Evolutionary conservation across 2,888 invertebrate genomes (phyloP).

Genomic region (Drosophila sordidula): DNA sequence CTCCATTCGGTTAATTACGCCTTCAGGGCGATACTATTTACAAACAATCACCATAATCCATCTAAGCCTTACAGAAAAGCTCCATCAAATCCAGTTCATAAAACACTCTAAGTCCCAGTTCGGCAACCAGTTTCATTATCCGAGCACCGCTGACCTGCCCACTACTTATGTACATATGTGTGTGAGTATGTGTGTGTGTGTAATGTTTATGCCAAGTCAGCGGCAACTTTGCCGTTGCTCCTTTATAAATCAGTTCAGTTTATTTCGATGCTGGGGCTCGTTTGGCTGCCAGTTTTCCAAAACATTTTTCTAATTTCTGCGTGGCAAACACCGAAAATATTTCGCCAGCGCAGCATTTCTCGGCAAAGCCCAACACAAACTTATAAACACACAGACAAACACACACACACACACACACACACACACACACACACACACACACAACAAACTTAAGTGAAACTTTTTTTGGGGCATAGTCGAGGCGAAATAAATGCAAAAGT

Average conservation of each 20-base stretch:
- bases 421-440: conserved; percentile 7
- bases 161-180: conserved; percentile 3
- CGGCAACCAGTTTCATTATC: conserved; percentile 26
- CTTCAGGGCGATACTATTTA: conserved; percentile 15
- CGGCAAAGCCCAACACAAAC: conserved; percentile 41
- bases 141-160: conserved; percentile 21
- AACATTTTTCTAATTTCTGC: conserved; percentile 77
- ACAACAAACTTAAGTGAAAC: conserved; percentile 48
- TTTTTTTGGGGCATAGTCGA: conserved; percentile 19
- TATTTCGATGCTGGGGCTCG: conserved; percentile 57
- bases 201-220: conserved; percentile 51
- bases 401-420: conserved; percentile 8
- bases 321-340: conserved; percentile 57
- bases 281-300: conserved; percentile 57
- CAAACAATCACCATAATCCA: conserved; percentile 63
- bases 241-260: conserved; percentile 75
- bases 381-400: not conserved
- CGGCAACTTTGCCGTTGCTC: conserved; percentile 42
- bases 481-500: conserved; percentile 79
- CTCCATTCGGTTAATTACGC: conserved; percentile 14
- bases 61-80: conserved; percentile 42
- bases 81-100: conserved; percentile 66
- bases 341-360: conserved; percentile 64
- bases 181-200: conserved; percentile 7
- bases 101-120: conserved; percentile 86